Evolutionary conservation across 2,888 invertebrate species (phyloP), one percentile per base, ranked within the genome.

Genomic region (Thumatha senex): DNA sequence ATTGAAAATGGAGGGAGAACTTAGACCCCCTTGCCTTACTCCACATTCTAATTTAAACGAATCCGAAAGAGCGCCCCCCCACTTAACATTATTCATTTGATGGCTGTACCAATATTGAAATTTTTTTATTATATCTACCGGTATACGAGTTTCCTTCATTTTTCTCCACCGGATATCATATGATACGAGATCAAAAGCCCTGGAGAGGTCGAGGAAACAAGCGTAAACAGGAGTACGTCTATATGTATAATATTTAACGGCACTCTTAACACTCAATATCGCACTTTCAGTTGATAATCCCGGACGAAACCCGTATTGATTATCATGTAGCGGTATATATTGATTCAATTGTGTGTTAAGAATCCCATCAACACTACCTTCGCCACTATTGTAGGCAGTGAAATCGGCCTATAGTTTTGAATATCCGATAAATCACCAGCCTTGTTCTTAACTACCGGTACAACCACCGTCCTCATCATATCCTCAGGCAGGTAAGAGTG

Each of bases 151-250:
- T 0, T 1, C 7, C 10, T 1, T 15, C 15, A 58, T 33, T 15
- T 56, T 61, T 0, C 41, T 1, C 60, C 60, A 63, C n/a, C 58
- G 29, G n/a, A 46, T 29, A 8, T 56, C 43, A 46, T 63, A 59
- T 0, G 33, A 41, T 0, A 62, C 56, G 11, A 53, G 35, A 36
- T 56, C 61, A 38, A 58, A 58, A 4, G 54, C 56, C 24, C 41
- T 51, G 5, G 61, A 56, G 0, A 58, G 49, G 11, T 47, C 40
- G 1, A 50, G 35, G 12, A 56, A 58, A 15, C 52, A 52, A 0
- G 52, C 61, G 38, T 54, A 56, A 0, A 63, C 47, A 0, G 58
- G 49, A 0, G 57, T 62, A 2, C 41, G 40, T 15, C 58, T 42
- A 5, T 43, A 35, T 1, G 53, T 55, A 14, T 56, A 57, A 10